Base-by-base conservation (phyloP, 2,888 invertebrate genomes). In the Mellilla xanthometata region DNA sequence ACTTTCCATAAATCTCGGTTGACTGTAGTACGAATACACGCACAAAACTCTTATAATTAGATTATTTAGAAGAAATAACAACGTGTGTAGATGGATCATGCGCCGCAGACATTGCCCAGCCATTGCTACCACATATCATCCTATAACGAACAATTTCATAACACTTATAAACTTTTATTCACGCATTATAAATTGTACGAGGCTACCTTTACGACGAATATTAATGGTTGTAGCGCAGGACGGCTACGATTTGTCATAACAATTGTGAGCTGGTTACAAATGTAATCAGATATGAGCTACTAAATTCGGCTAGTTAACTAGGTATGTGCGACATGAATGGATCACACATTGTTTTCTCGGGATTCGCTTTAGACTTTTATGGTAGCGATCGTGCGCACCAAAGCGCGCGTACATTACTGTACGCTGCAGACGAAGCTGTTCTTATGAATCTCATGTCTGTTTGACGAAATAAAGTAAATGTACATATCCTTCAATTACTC, bases 231-330 rank as follows among this genome's bases (percentile, higher is more conserved):
- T 58, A 55, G 52, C 58, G 55, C 39, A 41, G 51, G 48, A 58
- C 58, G 46, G 49, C 47, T 53, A 49, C 55, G 53, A 58, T 58
- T 58, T 58, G 58, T 58, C 58, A 58, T 58, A 58, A 58, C 58
- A 55, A 58, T 58, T 53, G 58, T 58, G 44, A 55, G 58, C 53
- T 55, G 48, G 58, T 58, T 52, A 51, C 41, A 50, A 53, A 58
- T 58, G 58, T 58, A 49, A 58, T 58, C 58, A 46, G 58, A 58
- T 58, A 51, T 44, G 36, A 49, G 47, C 55, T 52, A 58, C 57
- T 53, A 55, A 55, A 55, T 58, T 58, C 50, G 49, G 55, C 55
- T 55, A 48, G 55, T 53, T 58, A 52, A 41, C 34, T 52, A 27
- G 39, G 15, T 24, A 33, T 9, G 35, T 28, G 10, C 28, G 11